A percentile compares a stretch with the other conserved stretches of the same genome.
These are phyloP conservation scores for Ia io DNA, from an alignment of 2,113 vertebrate species.

Conservation along the genomic window DNA sequence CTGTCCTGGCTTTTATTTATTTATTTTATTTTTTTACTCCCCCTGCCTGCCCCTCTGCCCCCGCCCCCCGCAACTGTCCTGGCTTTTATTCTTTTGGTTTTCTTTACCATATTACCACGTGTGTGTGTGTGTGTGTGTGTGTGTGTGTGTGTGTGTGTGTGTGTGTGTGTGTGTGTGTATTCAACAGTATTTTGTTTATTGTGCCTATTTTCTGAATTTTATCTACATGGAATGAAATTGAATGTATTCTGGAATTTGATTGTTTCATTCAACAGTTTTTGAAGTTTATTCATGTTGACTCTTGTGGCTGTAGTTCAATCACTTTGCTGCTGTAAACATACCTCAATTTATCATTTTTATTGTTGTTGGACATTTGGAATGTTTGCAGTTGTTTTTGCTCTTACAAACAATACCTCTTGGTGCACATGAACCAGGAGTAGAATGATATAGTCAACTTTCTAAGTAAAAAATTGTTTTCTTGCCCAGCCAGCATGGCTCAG, in stretches of 20 bases:
- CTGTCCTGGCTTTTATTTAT: neutral
- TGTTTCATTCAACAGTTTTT: neutral
- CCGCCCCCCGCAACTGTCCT: neutral
- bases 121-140: no score
- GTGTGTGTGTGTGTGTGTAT: neutral
- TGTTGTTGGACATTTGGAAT: neutral
- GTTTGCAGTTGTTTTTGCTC: neutral
- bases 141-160: neutral
- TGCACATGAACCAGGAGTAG: neutral
- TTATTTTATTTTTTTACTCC: no score
- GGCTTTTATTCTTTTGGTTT: neutral
- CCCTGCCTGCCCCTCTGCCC: no score
- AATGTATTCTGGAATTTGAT: neutral
- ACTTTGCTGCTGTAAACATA: neutral
- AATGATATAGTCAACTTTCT: neutral
- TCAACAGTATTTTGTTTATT: neutral
- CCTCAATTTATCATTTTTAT: neutral
- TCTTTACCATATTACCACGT: neutral
- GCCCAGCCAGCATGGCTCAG: no score
- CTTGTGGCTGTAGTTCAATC: neutral
- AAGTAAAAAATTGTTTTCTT: neutral
- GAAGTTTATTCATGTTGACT: neutral
- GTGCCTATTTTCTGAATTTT: neutral
- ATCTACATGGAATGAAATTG: neutral
- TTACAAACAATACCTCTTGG: neutral